Evolutionary conservation across 2,888 invertebrate species (phyloP).

Genomic region (Nemotelus nigrinus): DNA sequence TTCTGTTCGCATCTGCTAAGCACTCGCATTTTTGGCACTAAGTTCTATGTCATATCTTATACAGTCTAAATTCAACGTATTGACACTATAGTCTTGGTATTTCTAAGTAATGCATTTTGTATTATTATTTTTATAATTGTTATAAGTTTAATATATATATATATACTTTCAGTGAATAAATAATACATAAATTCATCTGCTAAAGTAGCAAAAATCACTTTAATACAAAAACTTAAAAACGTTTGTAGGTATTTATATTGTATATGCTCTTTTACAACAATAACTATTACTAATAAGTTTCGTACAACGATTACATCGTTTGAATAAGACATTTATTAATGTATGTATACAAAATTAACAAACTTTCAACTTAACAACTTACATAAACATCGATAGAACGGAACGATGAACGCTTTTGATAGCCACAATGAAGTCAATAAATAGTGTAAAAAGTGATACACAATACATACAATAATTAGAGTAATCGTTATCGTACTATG

Average conservation of each 20-base stretch:
- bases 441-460: constrained; percentile 10
- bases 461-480: constrained; percentile 2
- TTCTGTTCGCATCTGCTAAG: no score
- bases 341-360: not conserved
- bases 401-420: constrained; percentile 1
- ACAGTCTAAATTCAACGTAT: no score
- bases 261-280: constrained; percentile 15
- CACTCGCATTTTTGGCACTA: no score
- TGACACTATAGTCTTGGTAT: no score
- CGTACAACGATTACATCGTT: constrained; percentile 14
- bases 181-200: no score
- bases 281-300: not conserved
- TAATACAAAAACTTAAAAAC: not conserved
- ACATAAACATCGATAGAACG: not conserved
- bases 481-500: not conserved
- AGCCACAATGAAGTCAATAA: constrained; percentile 25
- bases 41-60: no score
- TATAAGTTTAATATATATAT: no score
- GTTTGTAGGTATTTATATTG: constrained; percentile 8
- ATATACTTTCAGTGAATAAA: no score
- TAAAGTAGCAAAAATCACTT: not conserved
- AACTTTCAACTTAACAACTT: constrained; percentile 13
- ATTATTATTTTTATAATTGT: no score
- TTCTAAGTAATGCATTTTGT: no score
- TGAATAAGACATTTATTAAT: not conserved